phyloP scores from a whole-genome alignment of 2,113 vertebrate genomes.

The Cyanoliseus patagonus region DNA sequence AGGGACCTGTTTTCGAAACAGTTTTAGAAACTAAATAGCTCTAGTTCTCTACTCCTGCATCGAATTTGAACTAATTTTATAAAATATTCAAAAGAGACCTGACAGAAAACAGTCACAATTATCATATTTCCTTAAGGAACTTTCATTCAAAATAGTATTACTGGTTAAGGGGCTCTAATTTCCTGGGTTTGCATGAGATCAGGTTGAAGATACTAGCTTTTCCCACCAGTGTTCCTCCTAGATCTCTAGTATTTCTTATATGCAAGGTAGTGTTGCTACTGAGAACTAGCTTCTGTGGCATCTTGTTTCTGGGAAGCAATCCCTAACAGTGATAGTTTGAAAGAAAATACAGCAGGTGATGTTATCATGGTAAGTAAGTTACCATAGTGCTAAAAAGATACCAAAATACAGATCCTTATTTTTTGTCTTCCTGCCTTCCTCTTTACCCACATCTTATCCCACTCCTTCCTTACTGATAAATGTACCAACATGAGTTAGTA shows the following conservation, averaged over 20 bases:
- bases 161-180: not conserved
- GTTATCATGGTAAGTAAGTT: not conserved
- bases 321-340: not conserved
- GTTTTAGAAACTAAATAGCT: not conserved
- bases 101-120: not conserved
- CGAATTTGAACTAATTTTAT: not conserved
- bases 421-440: not conserved
- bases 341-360: not conserved
- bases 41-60: not conserved
- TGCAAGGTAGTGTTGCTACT: not conserved
- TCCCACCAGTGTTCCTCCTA: not conserved
- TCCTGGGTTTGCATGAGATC: not conserved
- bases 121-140: not conserved
- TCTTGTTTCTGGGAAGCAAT: not conserved
- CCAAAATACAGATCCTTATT: not conserved
- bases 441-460: not conserved
- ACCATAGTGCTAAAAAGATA: not conserved
- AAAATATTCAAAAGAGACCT: not conserved
- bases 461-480: not conserved
- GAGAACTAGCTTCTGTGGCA: not conserved
- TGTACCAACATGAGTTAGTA: not conserved
- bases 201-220: not conserved
- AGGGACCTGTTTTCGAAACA: not conserved
- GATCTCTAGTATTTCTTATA: not conserved
- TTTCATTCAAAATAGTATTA: not conserved